Evolutionary conservation across 2,113 vertebrate species (phyloP), one percentile per base, ranked within the genome.

Genomic region (Charina bottae): DNA sequence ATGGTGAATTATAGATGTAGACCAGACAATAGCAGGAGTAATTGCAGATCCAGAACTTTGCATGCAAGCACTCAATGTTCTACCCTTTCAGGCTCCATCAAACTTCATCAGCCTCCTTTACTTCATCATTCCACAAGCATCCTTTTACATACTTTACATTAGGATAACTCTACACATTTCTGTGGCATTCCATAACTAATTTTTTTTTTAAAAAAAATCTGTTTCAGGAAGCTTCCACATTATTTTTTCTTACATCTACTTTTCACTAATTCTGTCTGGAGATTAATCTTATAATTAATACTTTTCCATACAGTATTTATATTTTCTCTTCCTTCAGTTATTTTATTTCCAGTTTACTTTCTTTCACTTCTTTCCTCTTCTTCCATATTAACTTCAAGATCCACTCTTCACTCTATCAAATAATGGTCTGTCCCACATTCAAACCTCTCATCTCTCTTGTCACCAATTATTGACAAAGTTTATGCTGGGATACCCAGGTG

Each of bases 391-490:
- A 37, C 68, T 78, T 78, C 33, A 19, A 37, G 68, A 78, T 6
- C 68, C 68, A 78, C 33, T 19, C 68, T 78, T 78, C n/a, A 37
- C 6, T 78, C 68, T 19, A 9, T 78, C 68, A 37, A 42, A 78
- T 78, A 78, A 78, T 21, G 33, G 33, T 4, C 33, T 78, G 72
- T 78, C 72, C 72, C 72, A 78, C 33, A 42, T 78, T 78, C 19
- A 33, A 78, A 78, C 33, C 7, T 78, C 72, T 42, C 72, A 78
- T 78, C 42, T 78, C 72, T 33, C 33, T 78, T 21, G 68, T 37
- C 68, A 88, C 42, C 58, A 62, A 26, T 88, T n/a, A 72, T n/a
- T 85, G 46, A 85, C 84, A 85, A 85, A 85, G 46, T 85, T 54
- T 54, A 24, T 1, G 6, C 28, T 55, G 49, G 54, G 13, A 87